Evolutionary conservation across 2,888 invertebrate species (phyloP), one percentile per base, ranked within the genome.

Genomic region (Thymelicus sylvestris): DNA sequence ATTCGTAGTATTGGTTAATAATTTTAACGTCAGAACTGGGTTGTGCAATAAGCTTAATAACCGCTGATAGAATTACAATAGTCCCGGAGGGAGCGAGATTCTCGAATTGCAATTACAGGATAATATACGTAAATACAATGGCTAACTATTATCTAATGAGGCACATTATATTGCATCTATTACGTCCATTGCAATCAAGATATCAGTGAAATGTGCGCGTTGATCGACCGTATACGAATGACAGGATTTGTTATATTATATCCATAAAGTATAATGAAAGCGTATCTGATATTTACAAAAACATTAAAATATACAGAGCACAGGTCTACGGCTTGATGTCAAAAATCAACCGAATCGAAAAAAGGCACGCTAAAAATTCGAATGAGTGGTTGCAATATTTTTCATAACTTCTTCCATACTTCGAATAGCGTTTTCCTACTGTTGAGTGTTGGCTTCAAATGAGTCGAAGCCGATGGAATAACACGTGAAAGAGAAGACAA

Each of bases 111-210:
- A 47, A 66, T 66, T 59, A 66, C 24, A n/a, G 44, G n/a, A 55
- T 66, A 57, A 57, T 57, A 41, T 44, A 31, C 55, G 24, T 12
- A 47, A 66, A 59, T 66, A 57, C 47, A 59, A 66, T 66, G 59
- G 57, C 8, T n/a, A 47, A 41, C 57, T 31, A 57, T 66, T 19
- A 66, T 66, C 66, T 66, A 66, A 66, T 66, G 59, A 66, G 66
- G 47, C 15, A 13, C 31, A 47, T 55, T 44, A 24, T 47, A 48
- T 47, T 59, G 38, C 59, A 59, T 44, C 55, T 31, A 57, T 57
- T 38, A 31, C 31, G 19, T 0, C 2, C 24, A 57, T 57, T 57
- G 57, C 31, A 38, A 57, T 57, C 57, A 38, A 24, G 57, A 57
- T 57, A 38, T 31, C 24, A 24, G 3, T 55, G 55, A 0, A 7